Evolutionary conservation across 2,113 vertebrate genomes (phyloP).

Genomic region (Theropithecus gelada): DNA sequence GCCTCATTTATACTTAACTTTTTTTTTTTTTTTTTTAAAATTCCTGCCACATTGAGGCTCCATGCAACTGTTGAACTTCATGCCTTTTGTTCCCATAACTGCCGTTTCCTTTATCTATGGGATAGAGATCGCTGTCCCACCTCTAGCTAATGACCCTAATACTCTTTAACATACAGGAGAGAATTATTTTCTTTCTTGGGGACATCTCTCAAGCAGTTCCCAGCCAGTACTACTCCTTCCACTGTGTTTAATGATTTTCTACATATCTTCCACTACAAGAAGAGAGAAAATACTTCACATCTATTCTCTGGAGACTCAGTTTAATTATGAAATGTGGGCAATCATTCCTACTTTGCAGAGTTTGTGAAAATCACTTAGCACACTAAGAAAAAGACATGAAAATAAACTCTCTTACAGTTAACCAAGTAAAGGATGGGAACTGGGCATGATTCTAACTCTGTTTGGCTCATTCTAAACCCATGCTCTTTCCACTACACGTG

Average conservation of each 20-base stretch:
- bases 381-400: neutral
- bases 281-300: neutral
- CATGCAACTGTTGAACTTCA: neutral
- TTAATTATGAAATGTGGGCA: neutral
- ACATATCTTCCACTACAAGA: neutral
- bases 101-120: neutral
- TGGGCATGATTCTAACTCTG: neutral
- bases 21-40: neutral
- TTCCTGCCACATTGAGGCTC: neutral
- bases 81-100: neutral
- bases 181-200: neutral
- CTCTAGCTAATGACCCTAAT: neutral
- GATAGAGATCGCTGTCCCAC: neutral
- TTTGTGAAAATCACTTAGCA: neutral
- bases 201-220: neutral
- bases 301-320: neutral
- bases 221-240: neutral
- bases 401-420: neutral
- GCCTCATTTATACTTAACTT: neutral
- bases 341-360: neutral
- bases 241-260: neutral
- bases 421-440: neutral
- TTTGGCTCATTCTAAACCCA: neutral
- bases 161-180: neutral
- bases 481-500: neutral